Conservation (phyloP, 2,888 invertebrate genomes). For the Cotesia congregata region DNA sequence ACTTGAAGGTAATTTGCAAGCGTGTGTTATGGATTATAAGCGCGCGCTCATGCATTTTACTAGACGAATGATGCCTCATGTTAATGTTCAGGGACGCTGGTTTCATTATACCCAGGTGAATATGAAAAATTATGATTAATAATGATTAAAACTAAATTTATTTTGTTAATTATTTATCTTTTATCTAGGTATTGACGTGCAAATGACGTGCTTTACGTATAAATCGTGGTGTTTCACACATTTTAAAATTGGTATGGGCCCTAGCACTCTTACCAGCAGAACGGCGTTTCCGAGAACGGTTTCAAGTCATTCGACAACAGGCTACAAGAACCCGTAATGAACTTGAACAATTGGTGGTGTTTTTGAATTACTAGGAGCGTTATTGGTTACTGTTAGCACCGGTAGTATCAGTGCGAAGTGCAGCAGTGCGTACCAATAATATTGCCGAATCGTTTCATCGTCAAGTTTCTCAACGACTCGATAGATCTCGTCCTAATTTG, state of each 20-base stretch:
- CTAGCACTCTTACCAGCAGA: conserved; percentile 10
- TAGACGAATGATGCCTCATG: not conserved
- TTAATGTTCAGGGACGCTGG: conserved; percentile 3
- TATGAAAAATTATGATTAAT: not conserved
- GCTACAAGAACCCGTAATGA: not conserved
- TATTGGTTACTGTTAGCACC: too few species aligned
- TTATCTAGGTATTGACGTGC: conserved; percentile 18
- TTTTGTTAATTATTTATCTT: not conserved
- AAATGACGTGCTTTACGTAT: conserved; percentile 10
- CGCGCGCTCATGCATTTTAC: not conserved
- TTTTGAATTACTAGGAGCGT: too few species aligned
- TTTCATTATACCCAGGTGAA: conserved; percentile 18
- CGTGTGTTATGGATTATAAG: conserved; percentile 4
- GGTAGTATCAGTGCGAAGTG: too few species aligned
- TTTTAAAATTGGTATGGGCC: conserved; percentile 15
- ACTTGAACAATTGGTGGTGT: too few species aligned
- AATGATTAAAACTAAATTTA: not conserved
- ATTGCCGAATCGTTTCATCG: too few species aligned
- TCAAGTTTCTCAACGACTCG: too few species aligned
- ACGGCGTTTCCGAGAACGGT: conserved; percentile 10
- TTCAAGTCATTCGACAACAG: not conserved
- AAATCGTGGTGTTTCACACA: not conserved
- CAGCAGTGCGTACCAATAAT: too few species aligned
- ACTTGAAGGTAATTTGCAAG: not conserved
- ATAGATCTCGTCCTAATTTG: too few species aligned